Conservation (phyloP, 2,797 vertebrate genomes). For the Eremophila alpestris region DNA sequence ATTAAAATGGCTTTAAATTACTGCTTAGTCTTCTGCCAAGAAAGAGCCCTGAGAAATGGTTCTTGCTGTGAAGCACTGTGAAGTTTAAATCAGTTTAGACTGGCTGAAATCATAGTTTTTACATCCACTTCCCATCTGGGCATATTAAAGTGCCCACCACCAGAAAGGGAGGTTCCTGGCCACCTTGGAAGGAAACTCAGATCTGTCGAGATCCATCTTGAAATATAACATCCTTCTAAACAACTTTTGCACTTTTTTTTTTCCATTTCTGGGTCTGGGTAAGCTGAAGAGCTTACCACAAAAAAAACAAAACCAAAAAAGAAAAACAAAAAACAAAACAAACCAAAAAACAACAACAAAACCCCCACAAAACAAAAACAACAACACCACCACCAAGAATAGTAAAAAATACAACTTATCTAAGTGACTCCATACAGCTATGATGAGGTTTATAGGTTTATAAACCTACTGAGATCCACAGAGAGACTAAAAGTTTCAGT, state of each 20-base stretch:
- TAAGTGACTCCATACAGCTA: too few relatives aligned
- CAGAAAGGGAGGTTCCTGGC: background rate
- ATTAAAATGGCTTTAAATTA: constrained; percentile 65
- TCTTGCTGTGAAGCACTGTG: constrained; percentile 39
- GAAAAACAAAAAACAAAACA: background rate
- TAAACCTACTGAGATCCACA: background rate
- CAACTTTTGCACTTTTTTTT: background rate
- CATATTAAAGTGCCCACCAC: constrained; percentile 1
- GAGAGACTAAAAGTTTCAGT: background rate
- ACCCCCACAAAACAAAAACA: background rate
- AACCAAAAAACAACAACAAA: background rate
- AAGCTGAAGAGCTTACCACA: background rate
- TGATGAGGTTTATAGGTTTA: background rate
- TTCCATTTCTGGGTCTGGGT: background rate
- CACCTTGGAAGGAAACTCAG: background rate
- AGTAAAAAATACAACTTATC: background rate
- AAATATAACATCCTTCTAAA: background rate
- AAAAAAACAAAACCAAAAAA: too few relatives aligned
- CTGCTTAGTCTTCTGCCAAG: constrained; percentile 42
- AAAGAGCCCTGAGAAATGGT: constrained; percentile 7
- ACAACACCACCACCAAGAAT: background rate
- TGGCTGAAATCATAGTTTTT: background rate
- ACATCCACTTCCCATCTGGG: constrained; percentile 3
- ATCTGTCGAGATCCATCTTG: background rate
- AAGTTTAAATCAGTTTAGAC: constrained; percentile 30